A percentile compares a stretch with the other conserved stretches of the same genome.
phyloP scores from a whole-genome alignment of 2,797 vertebrate genomes.

The Busarellus nigricollis region DNA sequence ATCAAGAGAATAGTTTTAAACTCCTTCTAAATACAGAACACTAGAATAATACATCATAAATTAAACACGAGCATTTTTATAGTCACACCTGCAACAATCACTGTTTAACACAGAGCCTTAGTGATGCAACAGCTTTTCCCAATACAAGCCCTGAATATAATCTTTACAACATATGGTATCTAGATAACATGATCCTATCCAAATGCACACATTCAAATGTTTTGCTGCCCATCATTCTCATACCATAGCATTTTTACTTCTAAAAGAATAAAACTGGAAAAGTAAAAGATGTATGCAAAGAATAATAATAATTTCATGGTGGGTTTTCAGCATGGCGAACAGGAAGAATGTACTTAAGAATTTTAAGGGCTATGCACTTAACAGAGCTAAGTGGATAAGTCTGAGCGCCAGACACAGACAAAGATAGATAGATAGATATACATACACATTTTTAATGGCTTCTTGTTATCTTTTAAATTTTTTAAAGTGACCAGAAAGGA shows the following conservation, averaged over 20 bases:
- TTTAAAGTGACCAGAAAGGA: not conserved
- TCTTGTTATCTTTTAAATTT: not conserved
- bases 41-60: not conserved
- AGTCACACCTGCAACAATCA: not conserved
- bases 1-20: not conserved
- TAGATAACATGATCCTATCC: not conserved
- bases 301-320: not conserved
- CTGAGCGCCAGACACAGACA: not conserved
- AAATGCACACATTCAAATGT: not conserved
- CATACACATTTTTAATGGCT: not conserved
- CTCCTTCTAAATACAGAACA: constrained; percentile 3
- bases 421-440: not conserved
- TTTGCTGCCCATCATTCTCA: not conserved
- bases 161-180: not conserved
- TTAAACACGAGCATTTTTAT: not conserved
- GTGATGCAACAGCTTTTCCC: not conserved
- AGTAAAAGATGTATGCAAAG: not conserved
- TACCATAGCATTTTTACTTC: not conserved
- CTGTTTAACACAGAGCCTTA: not conserved
- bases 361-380: not conserved
- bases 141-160: not conserved
- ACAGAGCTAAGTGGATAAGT: not conserved
- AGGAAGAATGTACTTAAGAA: not conserved
- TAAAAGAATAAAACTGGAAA: not conserved
- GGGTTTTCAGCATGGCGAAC: not conserved